phyloP scores from a whole-genome alignment of 2,888 invertebrate genomes.

The Pycnomerus fuliginosus region DNA sequence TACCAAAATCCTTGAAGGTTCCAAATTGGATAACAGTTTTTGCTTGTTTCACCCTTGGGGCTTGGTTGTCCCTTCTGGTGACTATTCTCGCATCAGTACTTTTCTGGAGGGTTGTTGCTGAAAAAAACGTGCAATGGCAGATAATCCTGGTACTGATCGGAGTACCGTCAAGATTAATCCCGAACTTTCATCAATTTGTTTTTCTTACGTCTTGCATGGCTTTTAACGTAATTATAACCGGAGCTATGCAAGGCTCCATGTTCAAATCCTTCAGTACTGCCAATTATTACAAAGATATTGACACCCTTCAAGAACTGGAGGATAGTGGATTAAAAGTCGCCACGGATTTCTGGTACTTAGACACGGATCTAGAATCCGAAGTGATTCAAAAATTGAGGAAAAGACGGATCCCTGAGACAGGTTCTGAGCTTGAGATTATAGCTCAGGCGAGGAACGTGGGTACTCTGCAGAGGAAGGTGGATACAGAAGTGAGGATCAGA shows the following conservation, averaged over 20 bases:
- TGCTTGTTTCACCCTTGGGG: background rate
- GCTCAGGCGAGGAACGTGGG: slow-evolving; percentile 27
- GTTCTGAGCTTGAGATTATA: background rate
- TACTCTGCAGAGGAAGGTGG: slow-evolving; percentile 42
- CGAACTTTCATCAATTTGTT: too few relatives aligned
- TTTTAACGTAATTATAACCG: slow-evolving; percentile 48
- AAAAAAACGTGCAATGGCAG: too few relatives aligned
- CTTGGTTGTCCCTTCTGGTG: slow-evolving; percentile 4
- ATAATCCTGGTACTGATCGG: too few relatives aligned
- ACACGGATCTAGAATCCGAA: slow-evolving; percentile 33
- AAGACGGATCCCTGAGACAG: slow-evolving; percentile 9
- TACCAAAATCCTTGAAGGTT: slow-evolving; percentile 49
- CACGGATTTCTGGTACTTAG: slow-evolving; percentile 26
- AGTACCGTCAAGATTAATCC: too few relatives aligned
- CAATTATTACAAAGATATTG: slow-evolving; percentile 50
- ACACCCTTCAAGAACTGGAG: slow-evolving; percentile 49
- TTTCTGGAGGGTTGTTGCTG: too few relatives aligned
- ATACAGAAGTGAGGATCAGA: slow-evolving; percentile 40
- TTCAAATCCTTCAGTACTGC: slow-evolving; percentile 50
- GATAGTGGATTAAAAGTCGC: slow-evolving; percentile 45
- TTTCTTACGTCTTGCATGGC: slow-evolving; percentile 43
- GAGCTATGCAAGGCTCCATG: slow-evolving; percentile 52
- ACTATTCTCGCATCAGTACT: background rate
- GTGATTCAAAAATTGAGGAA: slow-evolving; percentile 31
- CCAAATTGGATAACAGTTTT: slow-evolving; percentile 51